These are phyloP conservation scores for Sebastes steindachneri DNA, from an alignment of 2,797 vertebrate genomes.

Conservation along the genomic window DNA sequence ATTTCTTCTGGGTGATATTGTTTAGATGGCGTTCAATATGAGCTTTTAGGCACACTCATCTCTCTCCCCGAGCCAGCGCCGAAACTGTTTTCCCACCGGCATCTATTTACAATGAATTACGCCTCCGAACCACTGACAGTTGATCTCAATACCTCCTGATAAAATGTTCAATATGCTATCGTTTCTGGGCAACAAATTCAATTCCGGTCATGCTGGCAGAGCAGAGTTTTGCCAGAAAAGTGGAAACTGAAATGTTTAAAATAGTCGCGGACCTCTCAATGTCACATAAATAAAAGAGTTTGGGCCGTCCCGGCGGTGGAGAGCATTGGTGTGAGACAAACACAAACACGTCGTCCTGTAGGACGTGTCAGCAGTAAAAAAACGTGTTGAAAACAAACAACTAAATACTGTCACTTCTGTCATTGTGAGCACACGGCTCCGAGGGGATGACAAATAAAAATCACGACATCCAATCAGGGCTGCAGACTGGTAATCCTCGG, in stretches of 20 bases:
- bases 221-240: slow-evolving; percentile 28
- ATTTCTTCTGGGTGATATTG: slow-evolving; percentile 37
- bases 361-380: slow-evolving; percentile 10
- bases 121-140: slow-evolving; percentile 59
- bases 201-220: slow-evolving; percentile 8
- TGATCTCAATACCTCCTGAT: slow-evolving; percentile 66
- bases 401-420: slow-evolving; percentile 30
- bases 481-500: slow-evolving; percentile 43
- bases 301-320: slow-evolving; percentile 11
- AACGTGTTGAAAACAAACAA: slow-evolving; percentile 34
- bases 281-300: slow-evolving; percentile 47
- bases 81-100: slow-evolving; percentile 49
- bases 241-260: slow-evolving; percentile 40
- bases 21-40: slow-evolving; percentile 46
- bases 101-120: slow-evolving; percentile 71
- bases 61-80: slow-evolving; percentile 39
- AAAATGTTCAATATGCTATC: slow-evolving; percentile 69
- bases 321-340: slow-evolving; percentile 37
- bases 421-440: neutral
- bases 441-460: slow-evolving; percentile 36
- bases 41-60: slow-evolving; percentile 50
- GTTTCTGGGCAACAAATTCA: slow-evolving; percentile 69
- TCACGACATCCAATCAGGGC: slow-evolving; percentile 41
- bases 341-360: slow-evolving; percentile 39
- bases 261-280: slow-evolving; percentile 28